Base-by-base conservation (phyloP, 2,113 vertebrate species). In the Clarias macrocephalus region DNA sequence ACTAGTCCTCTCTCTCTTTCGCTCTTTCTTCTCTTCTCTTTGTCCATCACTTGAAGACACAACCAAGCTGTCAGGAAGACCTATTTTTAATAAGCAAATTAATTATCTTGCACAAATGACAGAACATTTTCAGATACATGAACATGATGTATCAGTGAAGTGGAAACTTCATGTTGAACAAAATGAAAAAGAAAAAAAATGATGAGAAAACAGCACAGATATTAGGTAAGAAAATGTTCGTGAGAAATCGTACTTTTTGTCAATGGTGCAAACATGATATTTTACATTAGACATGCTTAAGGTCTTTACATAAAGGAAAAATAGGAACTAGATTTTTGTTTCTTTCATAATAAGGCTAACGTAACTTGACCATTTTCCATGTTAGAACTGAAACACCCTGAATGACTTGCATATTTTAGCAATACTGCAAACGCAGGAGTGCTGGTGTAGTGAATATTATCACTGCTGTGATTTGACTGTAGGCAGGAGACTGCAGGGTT, bases 91-190 rank as follows among this genome's bases (percentile, higher is more conserved):
- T 76, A 25, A 12, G 23, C 21, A n/a, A 23, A 76, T 76, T 76
- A 76, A 76, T 76, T n/a, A 76, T 76, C 42, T 48, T 52, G 73
- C 73, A 76, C 73, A 76, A 76, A 52, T 76, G 73, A 52, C 73
- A 76, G 73, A 76, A 52, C n/a, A 52, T 76, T 76, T 76, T 52
- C 4, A 52, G 42, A 76, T 15, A 52, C 73, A 48, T 21, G 11
- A 75, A 25, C 72, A 52, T 48, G 72, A 25, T 52, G 72, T 3
- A 25, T 12, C 37, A 25, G 37, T 25, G 37, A 75, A 52, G 72
- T 75, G 21, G 21, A 76, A 52, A 52, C 42, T 6, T n/a, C 73
- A n/a, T n/a, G 73, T 15, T 0, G 12, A 76, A 23, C 23, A 5
- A 76, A 76, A 76, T 52, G 42, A 13, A 76, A 48, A 52, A 1